A percentile compares a stretch with the other conserved stretches of the same genome.
phyloP scores from a whole-genome alignment of 2,797 vertebrate species.

The Cercopithecus neglectus region DNA sequence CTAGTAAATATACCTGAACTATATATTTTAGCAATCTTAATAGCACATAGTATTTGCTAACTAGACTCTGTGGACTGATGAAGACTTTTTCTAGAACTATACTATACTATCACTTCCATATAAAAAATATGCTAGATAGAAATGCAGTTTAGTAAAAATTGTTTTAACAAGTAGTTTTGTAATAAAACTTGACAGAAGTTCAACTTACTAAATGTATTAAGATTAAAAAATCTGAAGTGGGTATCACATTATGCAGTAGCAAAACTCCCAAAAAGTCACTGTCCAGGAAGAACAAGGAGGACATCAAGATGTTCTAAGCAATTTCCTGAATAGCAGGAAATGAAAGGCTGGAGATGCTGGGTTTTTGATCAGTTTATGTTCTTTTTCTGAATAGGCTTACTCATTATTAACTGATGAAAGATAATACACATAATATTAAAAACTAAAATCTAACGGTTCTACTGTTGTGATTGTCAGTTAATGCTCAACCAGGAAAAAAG shows the following conservation, averaged over 20 bases:
- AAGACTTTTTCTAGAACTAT: slow-evolving; percentile 8
- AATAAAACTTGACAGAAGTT: slow-evolving; percentile 66
- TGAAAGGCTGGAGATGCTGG: slow-evolving; percentile 87
- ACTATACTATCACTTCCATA: neutral
- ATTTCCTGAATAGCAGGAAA: slow-evolving; percentile 97
- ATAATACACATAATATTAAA: slow-evolving; percentile 84
- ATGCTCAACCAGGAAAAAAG: slow-evolving; percentile 32
- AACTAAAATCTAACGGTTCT: slow-evolving; percentile 75
- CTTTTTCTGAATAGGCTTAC: slow-evolving; percentile 48
- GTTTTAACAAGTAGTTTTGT: slow-evolving; percentile 60
- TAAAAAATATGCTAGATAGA: slow-evolving; percentile 39
- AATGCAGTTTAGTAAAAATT: slow-evolving; percentile 54
- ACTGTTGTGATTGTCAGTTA: slow-evolving; percentile 41
- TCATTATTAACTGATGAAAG: slow-evolving; percentile 87
- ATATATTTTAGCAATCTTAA: neutral
- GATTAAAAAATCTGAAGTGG: slow-evolving; percentile 51
- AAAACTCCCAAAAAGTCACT: slow-evolving; percentile 51
- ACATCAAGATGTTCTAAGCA: slow-evolving; percentile 85
- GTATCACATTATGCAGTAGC: neutral
- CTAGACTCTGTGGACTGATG: neutral
- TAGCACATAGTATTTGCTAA: neutral
- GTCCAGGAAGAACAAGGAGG: slow-evolving; percentile 72
- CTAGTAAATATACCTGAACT: slow-evolving; percentile 6
- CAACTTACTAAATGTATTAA: slow-evolving; percentile 64
- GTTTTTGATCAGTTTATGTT: slow-evolving; percentile 73